These are phyloP conservation scores for Oedothorax gibbosus DNA, from an alignment of 1,140 invertebrate species.

Conservation along the genomic window DNA sequence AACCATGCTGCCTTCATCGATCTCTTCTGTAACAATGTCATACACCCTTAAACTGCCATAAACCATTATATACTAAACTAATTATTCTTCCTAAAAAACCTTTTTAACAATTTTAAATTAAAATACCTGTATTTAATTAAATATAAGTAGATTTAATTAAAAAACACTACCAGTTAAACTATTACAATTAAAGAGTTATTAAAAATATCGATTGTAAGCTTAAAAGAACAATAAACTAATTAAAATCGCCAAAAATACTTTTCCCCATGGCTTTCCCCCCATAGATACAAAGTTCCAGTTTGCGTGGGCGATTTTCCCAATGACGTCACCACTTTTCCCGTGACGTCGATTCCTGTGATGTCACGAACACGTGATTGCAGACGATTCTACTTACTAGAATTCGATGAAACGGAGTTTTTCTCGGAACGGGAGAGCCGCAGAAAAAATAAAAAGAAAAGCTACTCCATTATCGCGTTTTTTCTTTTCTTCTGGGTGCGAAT, in stretches of 20 bases:
- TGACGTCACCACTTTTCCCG: slow-evolving; percentile 30
- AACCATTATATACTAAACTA: too few relatives aligned
- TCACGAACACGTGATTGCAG: slow-evolving; percentile 45
- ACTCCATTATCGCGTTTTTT: not conserved
- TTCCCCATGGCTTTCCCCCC: not conserved
- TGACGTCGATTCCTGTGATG: slow-evolving; percentile 38
- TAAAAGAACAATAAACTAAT: too few relatives aligned
- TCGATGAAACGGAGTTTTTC: slow-evolving; percentile 11
- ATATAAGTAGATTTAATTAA: too few relatives aligned
- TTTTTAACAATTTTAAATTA: too few relatives aligned
- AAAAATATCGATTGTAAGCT: too few relatives aligned
- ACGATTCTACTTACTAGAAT: slow-evolving; percentile 15
- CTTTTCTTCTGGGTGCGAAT: not conserved
- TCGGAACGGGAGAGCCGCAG: not conserved
- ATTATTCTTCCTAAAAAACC: too few relatives aligned
- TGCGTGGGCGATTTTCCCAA: slow-evolving; percentile 47
- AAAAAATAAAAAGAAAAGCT: not conserved
- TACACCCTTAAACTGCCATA: too few relatives aligned
- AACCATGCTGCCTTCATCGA: too few relatives aligned
- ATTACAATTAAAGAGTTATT: too few relatives aligned
- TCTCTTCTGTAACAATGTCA: too few relatives aligned
- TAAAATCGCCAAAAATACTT: slow-evolving; percentile 5
- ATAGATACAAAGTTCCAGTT: slow-evolving; percentile 3
- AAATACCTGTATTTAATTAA: too few relatives aligned
- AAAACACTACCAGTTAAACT: too few relatives aligned